phyloP scores from a whole-genome alignment of 2,888 invertebrate genomes.

The Chromoteleia sp. region DNA sequence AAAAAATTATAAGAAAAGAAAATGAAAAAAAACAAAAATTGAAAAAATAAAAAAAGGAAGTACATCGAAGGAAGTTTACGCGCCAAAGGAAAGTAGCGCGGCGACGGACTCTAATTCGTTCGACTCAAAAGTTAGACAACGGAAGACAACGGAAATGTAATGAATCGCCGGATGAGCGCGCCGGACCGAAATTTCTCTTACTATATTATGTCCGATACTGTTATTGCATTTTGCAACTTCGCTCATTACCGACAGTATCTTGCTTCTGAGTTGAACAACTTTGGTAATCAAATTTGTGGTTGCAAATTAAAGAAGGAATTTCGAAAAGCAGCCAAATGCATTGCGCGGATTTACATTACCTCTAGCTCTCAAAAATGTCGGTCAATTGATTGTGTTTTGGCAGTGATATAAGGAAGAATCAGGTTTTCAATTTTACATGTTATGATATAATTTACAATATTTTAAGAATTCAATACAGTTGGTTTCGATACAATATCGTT shows the following conservation, averaged over 20 bases:
- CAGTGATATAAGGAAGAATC: neutral
- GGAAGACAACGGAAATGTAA: conserved; percentile 48
- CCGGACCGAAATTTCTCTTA: conserved; percentile 45
- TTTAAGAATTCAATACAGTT: too few relatives aligned
- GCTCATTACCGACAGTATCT: conserved; percentile 35
- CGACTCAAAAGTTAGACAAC: conserved; percentile 51
- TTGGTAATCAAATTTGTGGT: conserved; percentile 53
- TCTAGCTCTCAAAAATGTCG: neutral
- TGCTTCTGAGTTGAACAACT: conserved; percentile 33
- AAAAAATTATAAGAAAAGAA: neutral
- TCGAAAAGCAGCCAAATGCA: conserved; percentile 5
- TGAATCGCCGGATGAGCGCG: conserved; percentile 56
- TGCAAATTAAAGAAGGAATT: conserved; percentile 16
- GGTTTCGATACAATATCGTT: too few relatives aligned
- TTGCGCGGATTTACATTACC: conserved; percentile 17
- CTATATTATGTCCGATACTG: conserved; percentile 47
- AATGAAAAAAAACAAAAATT: neutral
- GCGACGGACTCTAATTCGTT: conserved; percentile 28
- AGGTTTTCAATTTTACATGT: too few relatives aligned
- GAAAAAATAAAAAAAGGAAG: neutral
- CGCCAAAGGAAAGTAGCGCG: conserved; percentile 7
- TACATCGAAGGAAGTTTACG: conserved; percentile 2
- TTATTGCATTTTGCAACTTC: conserved; percentile 60
- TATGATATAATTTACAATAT: too few relatives aligned
- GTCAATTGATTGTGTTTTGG: conserved; percentile 14